Base-by-base conservation (phyloP, 2,113 vertebrate genomes). In the Trichechus manatus region DNA sequence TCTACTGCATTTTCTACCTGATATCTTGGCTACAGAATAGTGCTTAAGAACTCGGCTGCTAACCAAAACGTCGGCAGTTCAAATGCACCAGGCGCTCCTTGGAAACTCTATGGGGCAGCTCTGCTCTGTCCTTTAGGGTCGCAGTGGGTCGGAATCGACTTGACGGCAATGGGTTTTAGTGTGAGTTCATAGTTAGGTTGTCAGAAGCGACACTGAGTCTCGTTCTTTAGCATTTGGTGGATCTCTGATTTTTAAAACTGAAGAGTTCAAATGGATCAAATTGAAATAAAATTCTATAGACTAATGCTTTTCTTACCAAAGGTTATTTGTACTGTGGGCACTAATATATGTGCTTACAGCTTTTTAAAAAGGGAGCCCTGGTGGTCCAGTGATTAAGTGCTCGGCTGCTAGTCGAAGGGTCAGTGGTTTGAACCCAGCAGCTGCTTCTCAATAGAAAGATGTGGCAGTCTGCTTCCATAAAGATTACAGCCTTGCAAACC, bases 201-300 rank as follows among this genome's bases (percentile, higher is more conserved):
- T 82, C 53, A 36, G 53, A 74, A 94, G 63, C 63, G 89, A 66
- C 86, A 83, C 5, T 97, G 23, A 11, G 66, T 59, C 5, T 94
- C 93, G 25, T 78, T 94, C 31, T 97, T 98, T 91, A 98, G 97
- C 96, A 96, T 96, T 97, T 97, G 93, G 93, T 93, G n/a, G 64
- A 63, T 87, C 85, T 9, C 88, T 39, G 39, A 93, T 91, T 97
- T 97, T 97, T 94, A 97, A 97, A 97, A 72, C 27, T 77, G 66
- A 96, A 97, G 77, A 97, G 87, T 79, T 95, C 5, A 95, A 95
- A 92, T 15, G 22, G 74, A 87, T 75, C 83, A 44, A 87, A 80
- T 44, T 31, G 89, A 17, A 77, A 61, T 56, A 88, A 72, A 86
- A 47, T 1, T 17, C 23, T 91, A 20, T 13, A 86, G 94, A 59